Base-by-base conservation (phyloP, 2,797 vertebrate species). In the Phyllotis vaccarum region DNA sequence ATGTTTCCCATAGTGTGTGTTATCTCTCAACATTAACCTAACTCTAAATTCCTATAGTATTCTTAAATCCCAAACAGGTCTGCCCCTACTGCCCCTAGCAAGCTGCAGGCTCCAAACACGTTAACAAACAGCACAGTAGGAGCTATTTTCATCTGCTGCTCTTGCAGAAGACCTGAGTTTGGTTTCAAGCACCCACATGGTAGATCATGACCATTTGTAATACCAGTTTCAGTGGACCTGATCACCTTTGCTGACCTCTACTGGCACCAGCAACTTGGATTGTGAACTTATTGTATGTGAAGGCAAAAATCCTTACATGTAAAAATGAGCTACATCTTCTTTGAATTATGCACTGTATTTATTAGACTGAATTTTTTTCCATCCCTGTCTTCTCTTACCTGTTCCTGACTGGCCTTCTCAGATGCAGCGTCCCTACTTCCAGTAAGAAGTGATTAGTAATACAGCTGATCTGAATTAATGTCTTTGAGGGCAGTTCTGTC, bases 311-410 rank as follows among this genome's bases (percentile, higher is more conserved):
- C 19, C 62, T 66, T 66, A n/a, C 31, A 9, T 66, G 19, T 85
- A n/a, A 66, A 85, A 85, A 89, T 76, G 83, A 89, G 46, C 27
- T 29, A 31, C 56, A 62, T 80, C 87, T 62, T 82, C 40, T 97
- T 22, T 79, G 86, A 89, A 86, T 89, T 91, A 66, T 37, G 27
- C 19, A 4, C 52, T 95, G 4, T 79, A 58, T 93, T 66, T 91
- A 22, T 22, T 72, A 72, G 56, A 68, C 43, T 88, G 31, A 17
- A 13, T 49, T 80, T 80, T 87, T 95, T 94, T n/a, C n/a, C n/a
- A n/a, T n/a, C n/a, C n/a, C n/a, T n/a, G n/a, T n/a, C n/a, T n/a
- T n/a, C n/a, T n/a, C n/a, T n/a, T n/a, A n/a, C n/a, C n/a, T n/a
- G n/a, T n/a, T n/a, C n/a, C n/a, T n/a, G n/a, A n/a, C n/a, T n/a